Evolutionary conservation across 1,140 invertebrate genomes (phyloP), one percentile per base, ranked within the genome.

Genomic region (Chlorops oryzae): DNA sequence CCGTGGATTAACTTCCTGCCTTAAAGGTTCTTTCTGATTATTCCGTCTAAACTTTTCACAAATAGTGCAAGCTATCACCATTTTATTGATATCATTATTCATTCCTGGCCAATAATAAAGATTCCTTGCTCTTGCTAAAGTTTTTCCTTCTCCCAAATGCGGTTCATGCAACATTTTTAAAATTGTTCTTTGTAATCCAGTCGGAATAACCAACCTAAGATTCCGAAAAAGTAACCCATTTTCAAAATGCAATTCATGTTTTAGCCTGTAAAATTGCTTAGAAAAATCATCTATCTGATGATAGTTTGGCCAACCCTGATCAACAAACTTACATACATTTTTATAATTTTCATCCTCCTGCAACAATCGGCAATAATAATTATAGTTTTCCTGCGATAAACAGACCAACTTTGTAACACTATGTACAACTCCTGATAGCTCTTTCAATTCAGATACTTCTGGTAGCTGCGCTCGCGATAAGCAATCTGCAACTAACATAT

Each of bases 31-130:
- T 18, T 52, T 52, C 17, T 42, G 39, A 43, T 55, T 54, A 40
- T 43, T 49, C 15, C 34, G 21, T 51, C 18, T 27, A 21, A 51
- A 57, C 41, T 54, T 51, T 39, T 51, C 47, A 51, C 56, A 57
- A 28, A 51, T 13, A 5, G 2, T 25, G 22, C 52, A 57, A 3
- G 37, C n/a, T 28, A 5, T 6, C 18, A 55, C 24, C 6, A 48
- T 5, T 47, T 47, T 25, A 20, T 46, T 47, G 2, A 51, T 43
- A 4, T 51, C 9, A 7, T 12, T 24, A 18, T 3, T 41, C 50
- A 56, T 52, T 2, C 42, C 47, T 21, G 43, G 39, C 45, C 45
- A 48, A 42, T 25, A 48, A 32, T 43, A 58, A 10, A 44, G 35
- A n/a, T 41, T 45, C 18, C 49, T 42, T 32, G 34, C 44, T 15